A percentile compares a stretch with the other conserved stretches of the same genome.
phyloP scores from a whole-genome alignment of 35 echinoderm and acorn worm genomes.

The Chiridota heheva region DNA sequence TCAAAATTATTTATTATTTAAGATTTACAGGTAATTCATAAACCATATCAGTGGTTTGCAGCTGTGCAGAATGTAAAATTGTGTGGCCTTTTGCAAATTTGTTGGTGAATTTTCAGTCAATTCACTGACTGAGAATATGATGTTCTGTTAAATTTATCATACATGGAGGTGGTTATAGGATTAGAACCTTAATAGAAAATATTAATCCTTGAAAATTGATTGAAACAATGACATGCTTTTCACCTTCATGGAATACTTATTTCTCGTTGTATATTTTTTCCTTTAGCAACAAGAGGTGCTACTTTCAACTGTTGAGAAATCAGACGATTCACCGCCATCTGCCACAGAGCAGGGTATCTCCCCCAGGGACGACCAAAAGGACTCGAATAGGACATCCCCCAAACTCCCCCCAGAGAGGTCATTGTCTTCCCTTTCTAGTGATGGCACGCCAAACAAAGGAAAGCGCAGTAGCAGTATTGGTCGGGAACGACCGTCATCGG shows the following conservation, averaged over 20 bases:
- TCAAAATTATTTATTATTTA: no score
- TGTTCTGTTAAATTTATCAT: no score
- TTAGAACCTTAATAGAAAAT: no score
- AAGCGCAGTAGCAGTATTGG: conserved; percentile 61
- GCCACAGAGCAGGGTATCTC: conserved; percentile 24
- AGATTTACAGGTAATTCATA: no score
- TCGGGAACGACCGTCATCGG: conserved; percentile 31
- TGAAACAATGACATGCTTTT: background rate
- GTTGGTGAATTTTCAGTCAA: no score
- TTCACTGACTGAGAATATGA: no score
- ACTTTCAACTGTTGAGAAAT: conserved; percentile 14
- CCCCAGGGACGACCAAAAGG: conserved; percentile 27
- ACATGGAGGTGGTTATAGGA: no score
- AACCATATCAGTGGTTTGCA: no score
- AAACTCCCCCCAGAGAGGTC: conserved; percentile 36
- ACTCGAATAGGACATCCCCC: conserved; percentile 5
- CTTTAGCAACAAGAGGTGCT: background rate
- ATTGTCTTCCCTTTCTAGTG: conserved; percentile 42
- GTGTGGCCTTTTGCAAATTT: no score
- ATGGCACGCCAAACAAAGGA: conserved; percentile 51
- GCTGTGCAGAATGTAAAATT: no score
- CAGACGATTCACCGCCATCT: conserved; percentile 30
- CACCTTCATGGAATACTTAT: background rate
- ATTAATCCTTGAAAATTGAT: no score
- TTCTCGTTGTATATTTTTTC: background rate